Conservation (phyloP, 92 coral and sea anemone species). For the Heteractis magnifica region DNA sequence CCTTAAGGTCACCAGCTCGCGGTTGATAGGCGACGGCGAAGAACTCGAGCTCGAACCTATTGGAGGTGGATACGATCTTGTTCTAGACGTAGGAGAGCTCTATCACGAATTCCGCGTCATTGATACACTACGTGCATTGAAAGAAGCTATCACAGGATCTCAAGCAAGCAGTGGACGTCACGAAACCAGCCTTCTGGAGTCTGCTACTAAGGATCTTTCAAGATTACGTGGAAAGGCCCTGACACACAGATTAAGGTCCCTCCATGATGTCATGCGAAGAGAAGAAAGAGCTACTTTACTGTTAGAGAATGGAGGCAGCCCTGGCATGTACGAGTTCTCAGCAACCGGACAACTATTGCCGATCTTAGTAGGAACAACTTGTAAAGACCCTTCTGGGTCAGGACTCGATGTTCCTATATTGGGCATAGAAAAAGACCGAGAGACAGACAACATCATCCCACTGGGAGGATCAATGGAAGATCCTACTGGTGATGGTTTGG, state of each 20-base stretch:
- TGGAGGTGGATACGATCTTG: conserved; percentile 96
- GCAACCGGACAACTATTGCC: conserved; percentile 97
- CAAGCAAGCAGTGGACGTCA: conserved; percentile 84
- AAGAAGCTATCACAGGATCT: conserved; percentile 84
- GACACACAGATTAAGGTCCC: conserved; percentile 72
- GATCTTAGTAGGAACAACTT: conserved; percentile 89
- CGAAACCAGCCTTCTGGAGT: conserved; percentile 83
- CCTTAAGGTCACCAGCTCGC: conserved; percentile 83
- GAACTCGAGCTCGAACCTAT: conserved; percentile 93
- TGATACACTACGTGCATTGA: conserved; percentile 77
- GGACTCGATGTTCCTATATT: conserved; percentile 91
- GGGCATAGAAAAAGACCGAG: conserved; percentile 88
- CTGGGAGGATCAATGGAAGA: conserved; percentile 98
- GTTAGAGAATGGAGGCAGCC: conserved; percentile 93
- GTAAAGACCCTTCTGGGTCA: conserved; percentile 85
- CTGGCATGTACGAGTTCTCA: conserved; percentile 95
- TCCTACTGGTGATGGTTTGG: conserved; percentile 96
- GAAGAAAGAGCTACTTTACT: conserved; percentile 86
- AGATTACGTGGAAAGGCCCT: conserved; percentile 64
- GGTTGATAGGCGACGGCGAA: conserved; percentile 89
- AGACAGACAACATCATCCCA: conserved; percentile 81
- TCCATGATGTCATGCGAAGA: conserved; percentile 91
- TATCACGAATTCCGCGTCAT: conserved; percentile 91
- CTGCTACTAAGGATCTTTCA: conserved; percentile 70
- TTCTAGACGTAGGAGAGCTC: conserved; percentile 88